Conservation (phyloP, 1,140 invertebrate genomes). For the Caenorhabditis latens region DNA sequence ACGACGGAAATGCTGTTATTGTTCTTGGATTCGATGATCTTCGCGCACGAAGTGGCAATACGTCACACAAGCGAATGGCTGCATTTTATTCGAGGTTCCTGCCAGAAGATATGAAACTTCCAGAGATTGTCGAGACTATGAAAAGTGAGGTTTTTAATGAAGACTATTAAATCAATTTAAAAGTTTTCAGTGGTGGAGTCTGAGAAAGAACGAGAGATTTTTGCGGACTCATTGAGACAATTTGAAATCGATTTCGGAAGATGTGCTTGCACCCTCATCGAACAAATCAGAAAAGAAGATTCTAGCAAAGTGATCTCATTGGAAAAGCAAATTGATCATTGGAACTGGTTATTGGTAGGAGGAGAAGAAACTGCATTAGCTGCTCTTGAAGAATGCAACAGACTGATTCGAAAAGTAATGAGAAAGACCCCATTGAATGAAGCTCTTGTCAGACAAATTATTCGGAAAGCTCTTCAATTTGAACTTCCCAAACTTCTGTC, state of each 20-base stretch:
- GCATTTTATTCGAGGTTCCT: conserved; percentile 47
- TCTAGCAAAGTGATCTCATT: background rate
- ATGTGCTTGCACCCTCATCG: conserved; percentile 26
- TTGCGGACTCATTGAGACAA: conserved; percentile 10
- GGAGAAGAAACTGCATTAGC: conserved; percentile 31
- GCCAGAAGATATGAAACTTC: conserved; percentile 41
- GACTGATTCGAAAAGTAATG: conserved; percentile 16
- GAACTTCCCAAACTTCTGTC: conserved; percentile 25
- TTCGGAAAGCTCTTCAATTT: background rate
- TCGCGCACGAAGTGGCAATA: background rate
- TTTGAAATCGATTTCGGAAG: conserved; percentile 34
- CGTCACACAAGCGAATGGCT: conserved; percentile 26
- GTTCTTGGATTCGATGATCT: conserved; percentile 31
- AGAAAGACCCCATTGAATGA: background rate
- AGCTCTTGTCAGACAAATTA: background rate
- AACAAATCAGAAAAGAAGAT: conserved; percentile 23
- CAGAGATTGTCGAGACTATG: conserved; percentile 23
- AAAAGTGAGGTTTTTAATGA: background rate
- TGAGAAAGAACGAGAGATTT: conserved; percentile 10
- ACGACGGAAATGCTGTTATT: conserved; percentile 38
- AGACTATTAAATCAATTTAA: background rate
- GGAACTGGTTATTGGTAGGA: conserved; percentile 25
- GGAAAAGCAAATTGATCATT: conserved; percentile 34
- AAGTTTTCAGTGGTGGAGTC: background rate
- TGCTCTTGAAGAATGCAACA: conserved; percentile 42